These are phyloP conservation scores for Brachyopa scutellaris DNA, from an alignment of 2,888 invertebrate genomes.

Conservation along the genomic window DNA sequence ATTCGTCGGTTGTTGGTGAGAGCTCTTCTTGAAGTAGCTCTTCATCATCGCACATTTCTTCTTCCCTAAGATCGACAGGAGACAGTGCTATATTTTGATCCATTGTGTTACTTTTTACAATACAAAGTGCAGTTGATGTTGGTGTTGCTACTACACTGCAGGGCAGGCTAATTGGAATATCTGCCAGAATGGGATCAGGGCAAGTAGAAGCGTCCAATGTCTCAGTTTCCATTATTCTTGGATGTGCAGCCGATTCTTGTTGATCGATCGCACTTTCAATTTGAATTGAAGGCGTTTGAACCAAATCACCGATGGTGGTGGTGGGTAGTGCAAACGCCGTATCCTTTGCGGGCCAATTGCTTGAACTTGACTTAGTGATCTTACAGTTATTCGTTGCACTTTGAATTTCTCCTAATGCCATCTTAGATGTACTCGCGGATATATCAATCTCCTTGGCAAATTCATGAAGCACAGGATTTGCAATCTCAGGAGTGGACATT, in stretches of 20 bases:
- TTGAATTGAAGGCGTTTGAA: conserved; percentile 12
- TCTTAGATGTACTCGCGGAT: conserved; percentile 49
- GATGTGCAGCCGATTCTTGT: no score
- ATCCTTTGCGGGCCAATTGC: conserved; percentile 53
- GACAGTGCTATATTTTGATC: conserved; percentile 18
- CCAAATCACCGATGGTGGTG: conserved; percentile 55
- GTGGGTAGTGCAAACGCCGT: conserved; percentile 1
- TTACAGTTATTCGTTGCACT: conserved; percentile 65
- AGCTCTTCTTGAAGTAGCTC: conserved; percentile 77
- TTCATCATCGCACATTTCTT: conserved; percentile 62
- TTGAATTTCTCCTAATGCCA: conserved; percentile 63
- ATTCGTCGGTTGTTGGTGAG: conserved; percentile 81
- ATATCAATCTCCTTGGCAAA: conserved; percentile 18
- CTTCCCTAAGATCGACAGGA: conserved; percentile 40
- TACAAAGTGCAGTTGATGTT: conserved; percentile 23
- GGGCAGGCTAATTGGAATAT: conserved; percentile 57
- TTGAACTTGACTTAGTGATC: conserved; percentile 54
- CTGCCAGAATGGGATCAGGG: conserved; percentile 59
- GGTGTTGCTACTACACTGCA: conserved; percentile 12
- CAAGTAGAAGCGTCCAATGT: conserved; percentile 25
- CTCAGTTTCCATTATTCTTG: conserved; percentile 13
- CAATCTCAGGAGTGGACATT: conserved; percentile 36
- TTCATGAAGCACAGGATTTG: conserved; percentile 1
- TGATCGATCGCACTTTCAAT: no score
- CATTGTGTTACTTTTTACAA: conserved; percentile 20